A percentile compares a stretch with the other conserved stretches of the same genome.
Evolutionary conservation across 2,888 invertebrate species (phyloP).

Genomic region (Periphyllus acericola): DNA sequence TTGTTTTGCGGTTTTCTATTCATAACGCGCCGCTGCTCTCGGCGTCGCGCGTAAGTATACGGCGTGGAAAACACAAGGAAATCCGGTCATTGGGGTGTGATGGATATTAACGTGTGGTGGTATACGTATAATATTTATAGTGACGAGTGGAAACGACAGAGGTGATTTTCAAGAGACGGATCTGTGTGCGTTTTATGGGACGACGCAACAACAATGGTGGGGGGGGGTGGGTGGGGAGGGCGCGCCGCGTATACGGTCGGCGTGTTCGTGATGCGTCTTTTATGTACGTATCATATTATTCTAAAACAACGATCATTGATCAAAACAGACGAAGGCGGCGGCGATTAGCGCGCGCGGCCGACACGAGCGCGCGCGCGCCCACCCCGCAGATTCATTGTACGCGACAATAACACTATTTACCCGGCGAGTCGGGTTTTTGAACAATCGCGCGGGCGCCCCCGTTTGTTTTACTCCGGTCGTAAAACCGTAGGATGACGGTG

Average conservation of each 20-base stretch:
- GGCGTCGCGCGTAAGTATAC: background rate
- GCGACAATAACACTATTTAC: constrained; percentile 45
- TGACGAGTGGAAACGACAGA: constrained; percentile 57
- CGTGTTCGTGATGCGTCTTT: constrained; percentile 61
- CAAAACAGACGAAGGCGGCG: constrained; percentile 50
- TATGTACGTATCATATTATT: constrained; percentile 45
- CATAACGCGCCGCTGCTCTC: background rate
- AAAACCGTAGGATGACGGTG: background rate
- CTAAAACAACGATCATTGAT: constrained; percentile 59
- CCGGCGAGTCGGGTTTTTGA: constrained; percentile 41
- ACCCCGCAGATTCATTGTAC: constrained; percentile 22
- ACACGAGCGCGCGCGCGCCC: constrained; percentile 44
- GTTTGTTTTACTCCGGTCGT: constrained; percentile 62
- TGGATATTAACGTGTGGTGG: too few relatives aligned
- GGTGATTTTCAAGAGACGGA: constrained; percentile 52
- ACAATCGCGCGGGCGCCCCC: constrained; percentile 43
- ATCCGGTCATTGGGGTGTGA: background rate
- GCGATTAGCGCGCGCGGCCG: constrained; percentile 36
- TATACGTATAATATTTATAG: background rate
- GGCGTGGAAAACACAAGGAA: background rate
- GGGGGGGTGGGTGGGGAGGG: background rate
- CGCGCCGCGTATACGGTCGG: background rate
- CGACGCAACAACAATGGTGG: constrained; percentile 39
- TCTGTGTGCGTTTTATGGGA: constrained; percentile 47
- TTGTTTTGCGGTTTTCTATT: background rate